A percentile compares a stretch with the other conserved stretches of the same genome.
These are phyloP conservation scores for Plectrocnemia conspersa DNA, from an alignment of 1,140 invertebrate genomes.

Conservation along the genomic window DNA sequence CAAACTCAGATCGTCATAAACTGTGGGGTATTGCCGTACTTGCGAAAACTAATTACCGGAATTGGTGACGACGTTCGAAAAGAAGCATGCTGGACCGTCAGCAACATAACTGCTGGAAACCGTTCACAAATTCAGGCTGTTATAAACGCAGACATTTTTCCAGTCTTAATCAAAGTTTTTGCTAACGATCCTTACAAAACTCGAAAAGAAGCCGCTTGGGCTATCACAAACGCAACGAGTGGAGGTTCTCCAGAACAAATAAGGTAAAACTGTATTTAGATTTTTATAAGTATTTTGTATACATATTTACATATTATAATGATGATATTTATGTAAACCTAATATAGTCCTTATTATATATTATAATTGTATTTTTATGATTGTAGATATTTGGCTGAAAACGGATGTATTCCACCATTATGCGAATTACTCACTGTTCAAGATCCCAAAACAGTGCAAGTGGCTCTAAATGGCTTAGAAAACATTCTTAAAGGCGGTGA, in stretches of 20 bases:
- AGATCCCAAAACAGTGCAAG: slow-evolving; percentile 96
- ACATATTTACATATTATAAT: neutral
- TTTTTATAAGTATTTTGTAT: neutral
- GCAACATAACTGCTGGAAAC: slow-evolving; percentile 97
- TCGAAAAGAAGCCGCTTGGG: slow-evolving; percentile 96
- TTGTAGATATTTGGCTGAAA: slow-evolving; percentile 58
- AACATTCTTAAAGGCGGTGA: slow-evolving; percentile 93
- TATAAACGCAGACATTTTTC: slow-evolving; percentile 94
- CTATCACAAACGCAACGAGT: slow-evolving; percentile 95
- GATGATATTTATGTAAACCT: slow-evolving; percentile 1
- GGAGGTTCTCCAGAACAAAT: slow-evolving; percentile 93
- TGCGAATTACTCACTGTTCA: slow-evolving; percentile 92
- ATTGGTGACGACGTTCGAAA: slow-evolving; percentile 85
- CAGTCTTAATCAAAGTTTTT: slow-evolving; percentile 85
- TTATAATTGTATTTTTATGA: slow-evolving; percentile 15
- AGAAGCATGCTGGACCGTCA: slow-evolving; percentile 98
- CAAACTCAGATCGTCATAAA: slow-evolving; percentile 95
- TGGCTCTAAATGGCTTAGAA: slow-evolving; percentile 92
- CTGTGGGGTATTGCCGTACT: slow-evolving; percentile 81
- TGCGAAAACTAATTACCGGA: slow-evolving; percentile 75
- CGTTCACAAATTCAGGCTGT: slow-evolving; percentile 91
- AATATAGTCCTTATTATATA: slow-evolving; percentile 22
- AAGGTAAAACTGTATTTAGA: slow-evolving; percentile 51
- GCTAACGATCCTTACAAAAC: slow-evolving; percentile 93
- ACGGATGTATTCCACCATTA: slow-evolving; percentile 87